Evolutionary conservation across 2,888 invertebrate genomes (phyloP).

Genomic region (Pterostichus madidus): DNA sequence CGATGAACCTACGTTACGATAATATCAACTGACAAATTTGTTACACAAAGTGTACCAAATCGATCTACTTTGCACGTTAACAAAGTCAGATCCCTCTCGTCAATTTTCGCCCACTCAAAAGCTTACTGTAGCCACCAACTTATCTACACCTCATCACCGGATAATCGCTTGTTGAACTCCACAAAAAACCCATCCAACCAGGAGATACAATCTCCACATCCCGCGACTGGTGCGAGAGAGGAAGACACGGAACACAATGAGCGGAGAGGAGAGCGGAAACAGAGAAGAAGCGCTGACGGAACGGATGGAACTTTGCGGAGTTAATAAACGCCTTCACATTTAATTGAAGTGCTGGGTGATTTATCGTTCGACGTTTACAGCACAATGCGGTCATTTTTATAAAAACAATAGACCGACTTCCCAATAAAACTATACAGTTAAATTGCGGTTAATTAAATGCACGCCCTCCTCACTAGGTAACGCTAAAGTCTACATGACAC

Average conservation of each 20-base stretch:
- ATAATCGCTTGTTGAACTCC: constrained; percentile 13
- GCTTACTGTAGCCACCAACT: not conserved
- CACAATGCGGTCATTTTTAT: constrained; percentile 60
- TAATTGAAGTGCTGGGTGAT: constrained; percentile 63
- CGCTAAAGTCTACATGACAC: not conserved
- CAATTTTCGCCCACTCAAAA: constrained; percentile 3
- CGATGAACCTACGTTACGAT: too few species aligned
- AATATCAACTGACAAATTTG: too few species aligned
- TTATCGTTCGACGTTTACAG: constrained; percentile 58
- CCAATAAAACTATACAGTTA: constrained; percentile 59
- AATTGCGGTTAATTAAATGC: constrained; percentile 55
- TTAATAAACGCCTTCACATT: constrained; percentile 63
- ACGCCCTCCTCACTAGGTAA: constrained; percentile 39
- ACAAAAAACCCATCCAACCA: not conserved
- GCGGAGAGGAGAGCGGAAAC: constrained; percentile 7
- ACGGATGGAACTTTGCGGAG: constrained; percentile 12
- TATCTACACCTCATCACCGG: constrained; percentile 4
- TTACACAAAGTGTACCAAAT: not conserved
- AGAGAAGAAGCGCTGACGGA: constrained; percentile 29
- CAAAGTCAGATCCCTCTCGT: not conserved
- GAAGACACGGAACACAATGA: not conserved
- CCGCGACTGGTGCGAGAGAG: too few species aligned
- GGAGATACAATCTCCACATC: constrained; percentile 1
- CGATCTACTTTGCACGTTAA: not conserved
- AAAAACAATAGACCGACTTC: constrained; percentile 47